Evolutionary conservation across 2,888 invertebrate genomes (phyloP).

Genomic region (Drymonia ruficornis): DNA sequence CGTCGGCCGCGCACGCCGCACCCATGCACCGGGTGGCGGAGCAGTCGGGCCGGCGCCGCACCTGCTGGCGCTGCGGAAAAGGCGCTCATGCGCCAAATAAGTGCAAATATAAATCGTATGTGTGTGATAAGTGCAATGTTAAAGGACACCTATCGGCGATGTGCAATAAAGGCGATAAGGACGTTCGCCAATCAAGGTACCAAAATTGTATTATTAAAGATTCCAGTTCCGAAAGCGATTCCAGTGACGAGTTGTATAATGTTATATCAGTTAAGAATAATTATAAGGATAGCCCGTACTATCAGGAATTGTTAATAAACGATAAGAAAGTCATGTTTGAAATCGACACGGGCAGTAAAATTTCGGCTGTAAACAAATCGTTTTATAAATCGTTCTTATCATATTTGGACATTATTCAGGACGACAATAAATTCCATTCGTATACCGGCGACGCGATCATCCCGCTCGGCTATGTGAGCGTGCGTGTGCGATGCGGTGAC

Average conservation of each 20-base stretch:
- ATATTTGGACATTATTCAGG: not conserved
- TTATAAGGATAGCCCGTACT: constrained; percentile 9
- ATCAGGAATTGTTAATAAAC: constrained; percentile 4
- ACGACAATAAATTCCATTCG: constrained; percentile 6
- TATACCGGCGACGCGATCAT: constrained; percentile 13
- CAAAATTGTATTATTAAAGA: constrained; percentile 8
- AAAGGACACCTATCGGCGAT: constrained; percentile 12
- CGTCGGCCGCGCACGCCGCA: not conserved
- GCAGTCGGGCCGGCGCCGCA: constrained; percentile 8
- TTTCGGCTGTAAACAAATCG: constrained; percentile 8
- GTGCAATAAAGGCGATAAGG: constrained; percentile 6
- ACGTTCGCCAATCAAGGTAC: not conserved
- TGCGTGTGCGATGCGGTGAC: constrained; percentile 5
- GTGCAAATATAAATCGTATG: constrained; percentile 4
- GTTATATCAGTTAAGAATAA: constrained; percentile 4
- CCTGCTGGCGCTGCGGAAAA: constrained; percentile 17
- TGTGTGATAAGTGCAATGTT: constrained; percentile 8
- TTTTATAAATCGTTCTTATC: not conserved
- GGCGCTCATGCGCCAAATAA: constrained; percentile 4
- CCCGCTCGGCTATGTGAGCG: constrained; percentile 11
- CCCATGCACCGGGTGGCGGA: constrained; percentile 5
- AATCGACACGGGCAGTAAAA: constrained; percentile 14
- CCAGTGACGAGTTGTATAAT: not conserved
- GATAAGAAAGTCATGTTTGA: constrained; percentile 8
- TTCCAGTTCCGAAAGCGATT: constrained; percentile 8